Conservation (phyloP, 2,797 vertebrate genomes). For the Pristis pectinata region DNA sequence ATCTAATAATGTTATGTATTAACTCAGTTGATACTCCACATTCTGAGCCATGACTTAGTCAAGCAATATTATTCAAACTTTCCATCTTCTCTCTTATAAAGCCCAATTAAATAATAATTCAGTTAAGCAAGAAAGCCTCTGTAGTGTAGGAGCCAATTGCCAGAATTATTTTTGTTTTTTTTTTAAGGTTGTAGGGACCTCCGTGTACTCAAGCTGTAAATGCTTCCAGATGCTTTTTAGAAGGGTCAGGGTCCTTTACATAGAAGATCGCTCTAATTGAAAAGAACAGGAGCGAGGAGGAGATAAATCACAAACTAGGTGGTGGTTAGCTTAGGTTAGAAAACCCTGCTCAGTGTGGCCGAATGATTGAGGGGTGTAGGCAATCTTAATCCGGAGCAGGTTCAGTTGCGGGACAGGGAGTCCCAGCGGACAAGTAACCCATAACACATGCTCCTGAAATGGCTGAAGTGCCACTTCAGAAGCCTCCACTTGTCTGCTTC, state of each 20-base stretch:
- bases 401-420: background rate
- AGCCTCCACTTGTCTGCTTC: background rate
- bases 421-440: background rate
- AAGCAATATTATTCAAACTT: background rate
- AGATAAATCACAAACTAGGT: background rate
- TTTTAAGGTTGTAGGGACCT: background rate
- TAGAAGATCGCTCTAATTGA: background rate
- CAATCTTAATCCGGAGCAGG: background rate
- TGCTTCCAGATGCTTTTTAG: background rate
- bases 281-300: background rate
- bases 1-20: background rate
- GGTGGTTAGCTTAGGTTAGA: background rate
- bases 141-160: background rate
- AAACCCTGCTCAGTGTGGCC: background rate
- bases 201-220: background rate
- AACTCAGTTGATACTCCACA: background rate
- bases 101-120: background rate
- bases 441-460: background rate
- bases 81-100: background rate
- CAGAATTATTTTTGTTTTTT: background rate
- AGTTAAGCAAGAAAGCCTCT: background rate
- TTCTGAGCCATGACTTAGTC: background rate
- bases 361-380: background rate
- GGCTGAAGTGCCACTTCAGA: background rate
- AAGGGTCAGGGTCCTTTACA: background rate